Evolutionary conservation across 2,113 vertebrate species (phyloP), one percentile per base, ranked within the genome.

Genomic region (Sinocyclocheilus anophthalmus): DNA sequence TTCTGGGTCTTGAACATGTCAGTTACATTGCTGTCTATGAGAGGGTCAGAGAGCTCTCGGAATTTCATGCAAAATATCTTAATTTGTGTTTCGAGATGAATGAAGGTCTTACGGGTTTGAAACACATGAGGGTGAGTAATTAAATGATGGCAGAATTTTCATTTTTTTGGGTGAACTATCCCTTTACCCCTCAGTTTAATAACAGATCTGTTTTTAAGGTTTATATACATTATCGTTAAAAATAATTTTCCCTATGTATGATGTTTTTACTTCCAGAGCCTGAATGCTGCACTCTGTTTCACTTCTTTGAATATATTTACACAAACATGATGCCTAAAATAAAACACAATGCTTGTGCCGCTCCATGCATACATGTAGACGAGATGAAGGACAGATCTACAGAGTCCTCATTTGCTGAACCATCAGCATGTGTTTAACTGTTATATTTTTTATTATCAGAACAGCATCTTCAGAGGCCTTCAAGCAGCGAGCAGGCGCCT

Each of bases 401-500:
- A 67, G 24, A 14, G 26, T 30, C 12, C 39, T 63, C 37, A 65
- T 63, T 24, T n/a, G 45, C 42, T 79, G 55, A 80, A 24, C 39
- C 61, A 48, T 14, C 13, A 53, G 16, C 80, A 63, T 53, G 50
- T 14, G 77, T 39, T 65, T 48, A 57, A 79, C 65, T 65, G 48
- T 89, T 33, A 1, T 1, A 13, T 37, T 20, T 69, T 86, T 53
- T 89, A 55, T 77, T 90, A 63, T 73, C 86, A 95, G 95, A 92
- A 93, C 93, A 76, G 90, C 91, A 0, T 90, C 92, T 50, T 94
- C 94, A 88, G 94, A 95, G 88, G 91, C 92, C 88, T 95, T 95
- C 90, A 94, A 89, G 76, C 95, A 94, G 75, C 93, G 93, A 70
- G 90, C 90, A 1, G 93, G 95, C 87, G 92, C 94, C 67, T 96